Conservation (phyloP, 2,113 vertebrate species). For the Salvelinus alpinus region DNA sequence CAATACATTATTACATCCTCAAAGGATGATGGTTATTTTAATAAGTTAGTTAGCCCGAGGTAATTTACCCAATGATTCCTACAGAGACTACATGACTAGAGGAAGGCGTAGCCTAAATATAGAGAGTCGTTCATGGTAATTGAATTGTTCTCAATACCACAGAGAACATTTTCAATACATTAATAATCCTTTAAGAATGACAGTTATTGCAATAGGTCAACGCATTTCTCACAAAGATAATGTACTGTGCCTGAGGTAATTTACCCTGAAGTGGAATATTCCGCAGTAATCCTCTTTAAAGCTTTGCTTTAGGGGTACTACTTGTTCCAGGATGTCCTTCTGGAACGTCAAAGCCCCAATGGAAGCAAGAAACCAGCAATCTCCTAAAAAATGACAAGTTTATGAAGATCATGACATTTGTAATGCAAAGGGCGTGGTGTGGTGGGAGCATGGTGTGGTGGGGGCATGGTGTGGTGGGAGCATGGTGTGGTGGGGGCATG, state of each 20-base stretch:
- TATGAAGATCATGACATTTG: no score
- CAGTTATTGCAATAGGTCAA: no score
- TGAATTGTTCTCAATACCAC: background rate
- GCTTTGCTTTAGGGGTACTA: constrained; percentile 62
- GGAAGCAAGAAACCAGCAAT: constrained; percentile 78
- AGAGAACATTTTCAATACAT: background rate
- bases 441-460: background rate
- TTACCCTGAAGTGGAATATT: constrained; percentile 76
- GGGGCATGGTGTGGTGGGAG: background rate
- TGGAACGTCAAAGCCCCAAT: constrained; percentile 73
- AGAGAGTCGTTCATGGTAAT: background rate
- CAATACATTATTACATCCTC: no score
- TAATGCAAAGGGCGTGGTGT: no score
- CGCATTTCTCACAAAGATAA: background rate
- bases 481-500: background rate
- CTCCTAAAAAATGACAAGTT: constrained; percentile 46
- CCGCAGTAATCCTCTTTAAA: constrained; percentile 68
- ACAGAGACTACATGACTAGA: background rate
- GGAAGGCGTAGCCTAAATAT: background rate
- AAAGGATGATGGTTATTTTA: no score
- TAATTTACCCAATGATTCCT: constrained; percentile 46
- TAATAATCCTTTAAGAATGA: no score
- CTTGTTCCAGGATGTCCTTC: constrained; percentile 6
- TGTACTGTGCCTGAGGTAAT: background rate
- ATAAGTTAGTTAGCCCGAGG: background rate